These are phyloP conservation scores for Calycopis cecrops DNA, from an alignment of 1,140 invertebrate species.

Conservation along the genomic window DNA sequence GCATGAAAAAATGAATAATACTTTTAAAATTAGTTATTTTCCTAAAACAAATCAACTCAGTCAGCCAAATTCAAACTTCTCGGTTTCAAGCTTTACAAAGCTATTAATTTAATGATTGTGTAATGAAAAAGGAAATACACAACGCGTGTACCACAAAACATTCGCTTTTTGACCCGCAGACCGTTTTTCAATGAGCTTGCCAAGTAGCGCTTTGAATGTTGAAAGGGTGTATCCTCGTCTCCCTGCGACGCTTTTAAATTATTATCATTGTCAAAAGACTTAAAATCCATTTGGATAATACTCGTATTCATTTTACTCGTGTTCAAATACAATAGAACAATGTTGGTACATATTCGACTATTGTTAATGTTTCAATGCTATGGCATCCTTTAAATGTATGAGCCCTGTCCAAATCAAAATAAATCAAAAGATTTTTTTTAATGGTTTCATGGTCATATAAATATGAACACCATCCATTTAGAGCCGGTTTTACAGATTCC, in stretches of 20 bases:
- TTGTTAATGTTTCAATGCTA: neutral
- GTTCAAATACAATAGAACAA: neutral
- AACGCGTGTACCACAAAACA: slow-evolving; percentile 35
- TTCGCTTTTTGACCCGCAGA: slow-evolving; percentile 47
- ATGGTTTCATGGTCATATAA: too few species aligned
- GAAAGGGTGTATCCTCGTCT: slow-evolving; percentile 59
- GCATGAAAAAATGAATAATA: too few species aligned
- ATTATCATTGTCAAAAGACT: slow-evolving; percentile 56
- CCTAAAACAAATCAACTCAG: neutral
- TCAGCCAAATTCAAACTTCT: too few species aligned
- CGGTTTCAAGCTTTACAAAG: too few species aligned
- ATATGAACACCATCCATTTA: too few species aligned
- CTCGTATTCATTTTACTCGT: slow-evolving; percentile 17
- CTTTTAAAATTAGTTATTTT: neutral
- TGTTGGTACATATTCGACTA: slow-evolving; percentile 5
- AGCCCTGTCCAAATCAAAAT: too few species aligned
- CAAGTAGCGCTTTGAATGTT: slow-evolving; percentile 43
- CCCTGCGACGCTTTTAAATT: slow-evolving; percentile 53
- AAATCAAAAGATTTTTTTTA: too few species aligned
- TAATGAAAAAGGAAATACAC: slow-evolving; percentile 19
- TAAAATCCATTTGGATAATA: slow-evolving; percentile 51
- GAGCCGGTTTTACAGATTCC: too few species aligned
- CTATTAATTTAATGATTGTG: neutral
- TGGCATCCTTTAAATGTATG: too few species aligned
- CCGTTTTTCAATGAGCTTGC: slow-evolving; percentile 60